Percentiles rank a stretch among this genome's conserved stretches.
Conservation (phyloP, 2,797 vertebrate species). For the Anomalospiza imberbis region DNA sequence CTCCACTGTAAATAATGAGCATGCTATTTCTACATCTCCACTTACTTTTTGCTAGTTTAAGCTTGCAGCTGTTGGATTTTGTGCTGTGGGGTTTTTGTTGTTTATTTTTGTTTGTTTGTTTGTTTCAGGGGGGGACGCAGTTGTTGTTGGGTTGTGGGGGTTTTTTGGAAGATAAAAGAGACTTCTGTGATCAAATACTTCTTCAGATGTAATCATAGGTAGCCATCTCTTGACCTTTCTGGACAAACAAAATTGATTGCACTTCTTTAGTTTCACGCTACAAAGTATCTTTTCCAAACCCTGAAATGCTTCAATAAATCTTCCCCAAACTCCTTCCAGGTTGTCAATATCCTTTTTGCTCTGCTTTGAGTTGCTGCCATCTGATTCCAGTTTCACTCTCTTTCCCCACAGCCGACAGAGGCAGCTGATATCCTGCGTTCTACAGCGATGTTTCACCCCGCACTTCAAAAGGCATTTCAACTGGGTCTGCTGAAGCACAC, state of each 20-base stretch:
- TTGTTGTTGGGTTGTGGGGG: not conserved
- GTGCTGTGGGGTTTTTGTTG: not conserved
- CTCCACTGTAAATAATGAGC: not conserved
- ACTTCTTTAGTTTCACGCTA: not conserved
- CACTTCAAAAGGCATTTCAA: not conserved
- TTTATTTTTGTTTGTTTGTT: not conserved
- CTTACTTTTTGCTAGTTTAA: not conserved
- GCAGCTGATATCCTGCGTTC: not conserved
- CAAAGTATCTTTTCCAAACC: not conserved
- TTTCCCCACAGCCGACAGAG: not conserved
- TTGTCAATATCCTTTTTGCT: not conserved
- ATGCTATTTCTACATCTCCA: not conserved
- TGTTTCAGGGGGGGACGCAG: rapidly evolving
- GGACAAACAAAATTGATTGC: not conserved
- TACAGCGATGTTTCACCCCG: not conserved
- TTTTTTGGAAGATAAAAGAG: not conserved
- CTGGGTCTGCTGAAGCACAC: not conserved
- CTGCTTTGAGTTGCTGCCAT: not conserved
- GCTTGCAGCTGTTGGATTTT: not conserved
- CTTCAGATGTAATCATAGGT: constrained; percentile 1
- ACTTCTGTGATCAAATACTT: not conserved
- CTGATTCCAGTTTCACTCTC: not conserved
- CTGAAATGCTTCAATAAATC: not conserved
- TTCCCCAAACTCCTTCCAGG: not conserved
- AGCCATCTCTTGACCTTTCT: constrained; percentile 8